A percentile compares a stretch with the other conserved stretches of the same genome.
phyloP scores from a whole-genome alignment of 1,140 invertebrate genomes.

The Pachyrhynchus sulphureomaculatus region DNA sequence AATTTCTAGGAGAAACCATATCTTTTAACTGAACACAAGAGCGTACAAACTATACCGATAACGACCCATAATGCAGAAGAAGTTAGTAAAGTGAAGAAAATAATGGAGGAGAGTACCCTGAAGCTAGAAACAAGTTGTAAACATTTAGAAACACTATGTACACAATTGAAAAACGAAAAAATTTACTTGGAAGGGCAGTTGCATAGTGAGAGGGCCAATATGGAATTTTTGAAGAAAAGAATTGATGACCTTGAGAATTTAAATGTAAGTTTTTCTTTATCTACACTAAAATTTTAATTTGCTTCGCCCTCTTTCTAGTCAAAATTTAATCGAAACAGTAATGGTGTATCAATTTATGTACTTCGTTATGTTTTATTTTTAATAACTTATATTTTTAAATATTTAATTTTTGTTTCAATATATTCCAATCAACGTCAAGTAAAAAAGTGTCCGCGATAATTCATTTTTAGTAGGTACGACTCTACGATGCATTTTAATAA shows the following conservation, averaged over 20 bases:
- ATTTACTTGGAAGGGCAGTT: slow-evolving; percentile 41
- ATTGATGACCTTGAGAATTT: slow-evolving; percentile 39
- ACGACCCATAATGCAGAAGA: slow-evolving; percentile 23
- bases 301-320: neutral
- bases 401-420: no score
- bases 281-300: neutral
- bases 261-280: slow-evolving; percentile 27
- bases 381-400: no score
- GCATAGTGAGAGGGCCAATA: slow-evolving; percentile 38
- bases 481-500: no score
- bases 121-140: slow-evolving; percentile 46
- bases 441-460: no score
- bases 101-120: slow-evolving; percentile 45
- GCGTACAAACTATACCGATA: slow-evolving; percentile 30
- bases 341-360: neutral
- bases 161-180: slow-evolving; percentile 45
- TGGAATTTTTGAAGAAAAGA: slow-evolving; percentile 38
- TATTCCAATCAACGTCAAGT: no score
- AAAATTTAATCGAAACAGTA: neutral
- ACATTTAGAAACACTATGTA: slow-evolving; percentile 45
- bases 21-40: slow-evolving; percentile 3
- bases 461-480: no score
- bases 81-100: slow-evolving; percentile 39
- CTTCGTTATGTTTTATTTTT: no score
- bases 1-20: neutral